These are phyloP conservation scores for Episyrphus balteatus DNA, from an alignment of 1,140 invertebrate species.

Conservation along the genomic window DNA sequence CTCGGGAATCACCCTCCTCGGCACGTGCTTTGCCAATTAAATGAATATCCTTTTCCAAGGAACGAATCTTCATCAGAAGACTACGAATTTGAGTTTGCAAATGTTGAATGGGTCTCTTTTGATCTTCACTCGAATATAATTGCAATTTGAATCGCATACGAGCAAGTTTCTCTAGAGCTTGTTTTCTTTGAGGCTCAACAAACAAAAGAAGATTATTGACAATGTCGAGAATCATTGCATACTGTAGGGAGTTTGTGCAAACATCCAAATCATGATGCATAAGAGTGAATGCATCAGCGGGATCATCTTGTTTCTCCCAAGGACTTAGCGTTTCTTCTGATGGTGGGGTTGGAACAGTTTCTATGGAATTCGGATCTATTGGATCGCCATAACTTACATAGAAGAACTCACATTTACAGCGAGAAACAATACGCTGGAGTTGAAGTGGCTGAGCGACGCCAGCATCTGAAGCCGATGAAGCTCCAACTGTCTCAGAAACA, in stretches of 20 bases:
- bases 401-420: slow-evolving; percentile 96
- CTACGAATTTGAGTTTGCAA: slow-evolving; percentile 77
- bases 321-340: slow-evolving; percentile 54
- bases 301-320: slow-evolving; percentile 68
- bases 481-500: slow-evolving; percentile 83
- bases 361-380: slow-evolving; percentile 54
- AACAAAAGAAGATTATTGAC: slow-evolving; percentile 94
- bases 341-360: slow-evolving; percentile 54
- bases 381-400: slow-evolving; percentile 89
- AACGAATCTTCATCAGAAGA: slow-evolving; percentile 65
- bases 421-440: slow-evolving; percentile 89
- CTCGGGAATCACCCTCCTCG: slow-evolving; percentile 55
- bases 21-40: slow-evolving; percentile 68
- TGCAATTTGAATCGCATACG: slow-evolving; percentile 89
- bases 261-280: slow-evolving; percentile 98
- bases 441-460: slow-evolving; percentile 43
- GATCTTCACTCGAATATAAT: slow-evolving; percentile 79
- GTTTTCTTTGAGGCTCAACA: slow-evolving; percentile 90
- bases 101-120: slow-evolving; percentile 81
- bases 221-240: slow-evolving; percentile 92
- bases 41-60: slow-evolving; percentile 85
- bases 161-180: slow-evolving; percentile 77
- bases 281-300: slow-evolving; percentile 92
- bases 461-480: slow-evolving; percentile 46
- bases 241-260: slow-evolving; percentile 91